Conservation (phyloP, 2,113 vertebrate species). For the Trichomycterus rosablanca region DNA sequence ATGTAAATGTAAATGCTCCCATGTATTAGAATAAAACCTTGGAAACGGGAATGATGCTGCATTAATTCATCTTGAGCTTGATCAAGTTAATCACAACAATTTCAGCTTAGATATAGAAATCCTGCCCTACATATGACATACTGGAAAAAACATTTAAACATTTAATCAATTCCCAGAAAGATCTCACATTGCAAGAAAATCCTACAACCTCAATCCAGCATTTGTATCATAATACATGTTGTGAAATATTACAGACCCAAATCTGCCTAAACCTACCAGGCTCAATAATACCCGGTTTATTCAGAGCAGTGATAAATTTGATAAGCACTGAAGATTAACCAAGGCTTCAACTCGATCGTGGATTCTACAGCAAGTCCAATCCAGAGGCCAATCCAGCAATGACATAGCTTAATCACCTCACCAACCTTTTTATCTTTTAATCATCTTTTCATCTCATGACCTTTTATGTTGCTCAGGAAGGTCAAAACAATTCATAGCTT, state of each 20-base stretch:
- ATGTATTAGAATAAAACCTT: too few relatives aligned
- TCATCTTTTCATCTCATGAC: too few relatives aligned
- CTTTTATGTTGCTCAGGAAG: not conserved
- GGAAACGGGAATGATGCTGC: too few relatives aligned
- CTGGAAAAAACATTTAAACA: not conserved
- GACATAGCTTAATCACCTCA: not conserved
- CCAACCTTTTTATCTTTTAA: not conserved
- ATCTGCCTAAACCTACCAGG: constrained; percentile 13
- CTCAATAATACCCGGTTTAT: not conserved
- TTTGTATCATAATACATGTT: not conserved
- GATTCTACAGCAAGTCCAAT: not conserved
- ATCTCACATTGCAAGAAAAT: constrained; percentile 5
- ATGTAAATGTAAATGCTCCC: too few relatives aligned
- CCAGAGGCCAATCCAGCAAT: constrained; percentile 3
- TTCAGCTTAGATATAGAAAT: not conserved
- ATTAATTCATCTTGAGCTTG: not conserved
- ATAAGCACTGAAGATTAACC: not conserved
- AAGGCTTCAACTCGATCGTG: not conserved
- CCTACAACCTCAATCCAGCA: not conserved
- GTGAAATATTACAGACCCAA: not conserved
- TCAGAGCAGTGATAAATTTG: constrained; percentile 5
- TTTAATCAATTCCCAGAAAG: not conserved
- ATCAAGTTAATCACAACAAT: not conserved
- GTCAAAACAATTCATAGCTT: too few relatives aligned
- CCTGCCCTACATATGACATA: not conserved